Evolutionary conservation across 2,888 invertebrate genomes (phyloP), one percentile per base, ranked within the genome.

Genomic region (Clepsis dumicolana): DNA sequence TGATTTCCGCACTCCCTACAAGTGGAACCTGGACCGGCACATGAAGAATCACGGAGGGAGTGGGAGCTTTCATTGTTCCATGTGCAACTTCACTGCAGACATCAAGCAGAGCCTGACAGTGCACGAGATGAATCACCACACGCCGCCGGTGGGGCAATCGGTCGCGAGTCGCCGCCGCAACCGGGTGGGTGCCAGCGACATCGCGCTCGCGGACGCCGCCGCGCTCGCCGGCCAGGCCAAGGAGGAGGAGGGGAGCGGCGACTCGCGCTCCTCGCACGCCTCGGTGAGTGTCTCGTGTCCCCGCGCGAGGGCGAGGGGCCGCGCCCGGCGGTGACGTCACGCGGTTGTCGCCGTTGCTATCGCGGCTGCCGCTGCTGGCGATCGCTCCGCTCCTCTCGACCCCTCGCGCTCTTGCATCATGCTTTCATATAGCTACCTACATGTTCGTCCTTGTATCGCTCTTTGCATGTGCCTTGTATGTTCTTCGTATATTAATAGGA

Each of bases 1-100:
- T 89, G 98, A 98, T 83, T 99, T 98, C 86, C 96, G 97, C 73
- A 98, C 98, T 18, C 98, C 98, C 24, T 97, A 97, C 94, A 96
- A 96, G 87, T 98, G 98, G 97, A 98, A 98, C 90, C 94, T 98
- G 88, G 98, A 98, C 85, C 95, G 98, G 7, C 99, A 99, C 86
- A 97, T 97, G 94, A 97, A 97, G 89, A 98, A 98, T 86, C 98
- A 98, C 91, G 97, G 96, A 72, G 97, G 97, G 2, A 95, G 94
- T 65, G 98, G 97, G n/a, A 96, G 96, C 72, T 97, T 97, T 89
- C 95, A 96, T 81, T 98, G 98, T 88, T 96, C 96, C 50, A 96
- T 97, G 75, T 98, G 98, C 87, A 97, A 97, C 88, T 98, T 98
- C 87, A 97, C 97, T 12, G 97, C 98, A 38, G 97, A 98, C 83